Percentiles rank a stretch among this genome's conserved stretches.
These are phyloP conservation scores for Clarias batrachus DNA, from an alignment of 2,113 vertebrate genomes.

Conservation along the genomic window DNA sequence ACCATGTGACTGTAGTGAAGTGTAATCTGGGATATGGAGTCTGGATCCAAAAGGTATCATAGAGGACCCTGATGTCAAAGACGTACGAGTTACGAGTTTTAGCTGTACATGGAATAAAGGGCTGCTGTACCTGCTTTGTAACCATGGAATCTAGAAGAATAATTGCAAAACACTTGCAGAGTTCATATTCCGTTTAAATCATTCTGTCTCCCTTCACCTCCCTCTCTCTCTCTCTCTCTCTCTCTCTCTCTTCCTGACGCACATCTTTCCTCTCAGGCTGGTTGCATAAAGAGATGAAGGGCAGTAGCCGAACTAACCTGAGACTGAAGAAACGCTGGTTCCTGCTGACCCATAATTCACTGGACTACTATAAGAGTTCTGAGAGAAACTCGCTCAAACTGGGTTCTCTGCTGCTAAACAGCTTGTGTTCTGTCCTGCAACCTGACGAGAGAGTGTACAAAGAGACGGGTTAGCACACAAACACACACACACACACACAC, in stretches of 20 bases:
- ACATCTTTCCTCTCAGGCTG: conserved; percentile 75
- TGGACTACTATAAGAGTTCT: conserved; percentile 96
- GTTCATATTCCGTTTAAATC: not conserved
- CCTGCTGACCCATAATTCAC: conserved; percentile 92
- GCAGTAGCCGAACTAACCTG: conserved; percentile 80
- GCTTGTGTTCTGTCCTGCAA: conserved; percentile 89
- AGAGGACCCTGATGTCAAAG: no score
- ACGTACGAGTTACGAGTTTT: not conserved
- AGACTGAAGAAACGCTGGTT: conserved; percentile 98
- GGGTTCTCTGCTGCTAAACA: conserved; percentile 92
- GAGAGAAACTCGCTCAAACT: conserved; percentile 88
- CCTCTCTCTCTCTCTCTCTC: not conserved
- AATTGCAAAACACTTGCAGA: not conserved
- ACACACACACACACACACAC: conserved; percentile 19
- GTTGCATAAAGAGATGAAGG: conserved; percentile 94
- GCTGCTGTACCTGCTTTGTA: not conserved
- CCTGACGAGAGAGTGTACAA: conserved; percentile 93
- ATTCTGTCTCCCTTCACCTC: not conserved
- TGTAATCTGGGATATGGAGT: no score
- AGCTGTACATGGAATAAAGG: not conserved
- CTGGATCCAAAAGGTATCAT: not conserved
- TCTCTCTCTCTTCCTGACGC: not conserved
- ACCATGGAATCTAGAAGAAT: not conserved
- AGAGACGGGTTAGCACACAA: conserved; percentile 80
- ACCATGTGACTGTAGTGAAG: no score